Base-by-base conservation (phyloP, 2,113 vertebrate genomes). In the Paedocypris sp. region DNA sequence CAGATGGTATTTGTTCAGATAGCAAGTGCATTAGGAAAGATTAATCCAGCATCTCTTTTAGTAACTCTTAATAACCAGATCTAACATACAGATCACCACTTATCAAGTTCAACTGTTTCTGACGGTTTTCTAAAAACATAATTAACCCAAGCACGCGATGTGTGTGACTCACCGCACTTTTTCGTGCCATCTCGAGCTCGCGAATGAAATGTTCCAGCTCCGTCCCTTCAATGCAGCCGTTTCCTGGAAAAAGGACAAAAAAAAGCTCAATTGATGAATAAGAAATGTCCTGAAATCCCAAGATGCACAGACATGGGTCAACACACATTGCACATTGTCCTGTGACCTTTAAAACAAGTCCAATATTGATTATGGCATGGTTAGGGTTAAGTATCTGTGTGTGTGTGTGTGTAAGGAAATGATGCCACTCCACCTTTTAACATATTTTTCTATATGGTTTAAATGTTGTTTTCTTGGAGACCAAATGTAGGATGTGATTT, bases 181-280 rank as follows among this genome's bases (percentile, higher is more conserved):
- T 89, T 53, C 93, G 86, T 0, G 84, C 85, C 0, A 77, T 78
- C 80, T 96, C 92, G 77, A 98, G 75, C 79, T 98, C 91, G 67
- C 80, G 87, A 82, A 97, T 90, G 79, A 98, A 98, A 77, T 89
- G 87, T 77, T 97, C 91, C 80, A 98, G 81, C 70, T 98, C 93
- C 73, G 91, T 94, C 22, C 92, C 94, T 86, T 97, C 91, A 2
- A 98, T 97, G 73, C 87, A 98, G 11, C 94, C 93, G 58, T 98
- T 95, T 74, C 92, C 94, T 97, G 75, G 20, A 50, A 51, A 25
- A 33, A 28, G n/a, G 35, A 42, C 1, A 4, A 46, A 56, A 32
- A 67, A 33, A 8, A 13, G 11, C 9, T 33, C 0, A n/a, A 32
- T 20, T 22, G 35, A 20, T 54, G 6, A 25, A 54, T 54, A 16